Evolutionary conservation across 2,113 vertebrate genomes (phyloP).

Genomic region (Lampris megalopsis): DNA sequence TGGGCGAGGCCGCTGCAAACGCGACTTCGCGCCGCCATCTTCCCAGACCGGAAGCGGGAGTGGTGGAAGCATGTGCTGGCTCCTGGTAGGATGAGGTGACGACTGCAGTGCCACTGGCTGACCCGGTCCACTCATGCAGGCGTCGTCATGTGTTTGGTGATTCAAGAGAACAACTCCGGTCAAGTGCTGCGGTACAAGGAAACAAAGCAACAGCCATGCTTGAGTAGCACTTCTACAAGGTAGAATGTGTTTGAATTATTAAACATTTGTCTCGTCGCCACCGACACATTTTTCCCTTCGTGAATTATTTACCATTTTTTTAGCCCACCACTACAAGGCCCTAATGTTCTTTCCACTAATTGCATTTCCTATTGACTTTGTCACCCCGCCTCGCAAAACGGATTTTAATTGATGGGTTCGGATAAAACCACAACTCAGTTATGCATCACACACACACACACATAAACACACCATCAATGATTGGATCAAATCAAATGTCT

Average conservation of each 20-base stretch:
- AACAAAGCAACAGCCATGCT: background rate
- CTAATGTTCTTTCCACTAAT: conserved; percentile 21
- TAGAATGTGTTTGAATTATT: conserved; percentile 1
- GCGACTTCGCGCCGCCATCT: no score
- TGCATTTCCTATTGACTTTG: conserved; percentile 22
- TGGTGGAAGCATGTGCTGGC: background rate
- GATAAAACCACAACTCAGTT: conserved; percentile 59
- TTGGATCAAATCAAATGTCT: conserved; percentile 51
- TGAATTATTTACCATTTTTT: no score
- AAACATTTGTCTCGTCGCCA: conserved; percentile 21
- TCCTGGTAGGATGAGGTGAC: background rate
- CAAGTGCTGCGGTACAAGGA: conserved; percentile 1
- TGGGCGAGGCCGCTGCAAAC: no score
- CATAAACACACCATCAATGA: conserved; percentile 37
- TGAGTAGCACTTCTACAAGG: background rate
- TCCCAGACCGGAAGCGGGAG: no score
- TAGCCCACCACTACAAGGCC: conserved; percentile 2
- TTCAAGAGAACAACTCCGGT: conserved; percentile 16
- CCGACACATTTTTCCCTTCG: background rate
- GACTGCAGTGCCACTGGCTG: background rate
- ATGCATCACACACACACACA: conserved; percentile 25
- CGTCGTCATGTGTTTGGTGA: background rate
- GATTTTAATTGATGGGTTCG: conserved; percentile 58
- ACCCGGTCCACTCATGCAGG: background rate
- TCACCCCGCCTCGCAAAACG: conserved; percentile 36